Evolutionary conservation across 1,140 invertebrate genomes (phyloP).

Genomic region (Dinoponera quadriceps): DNA sequence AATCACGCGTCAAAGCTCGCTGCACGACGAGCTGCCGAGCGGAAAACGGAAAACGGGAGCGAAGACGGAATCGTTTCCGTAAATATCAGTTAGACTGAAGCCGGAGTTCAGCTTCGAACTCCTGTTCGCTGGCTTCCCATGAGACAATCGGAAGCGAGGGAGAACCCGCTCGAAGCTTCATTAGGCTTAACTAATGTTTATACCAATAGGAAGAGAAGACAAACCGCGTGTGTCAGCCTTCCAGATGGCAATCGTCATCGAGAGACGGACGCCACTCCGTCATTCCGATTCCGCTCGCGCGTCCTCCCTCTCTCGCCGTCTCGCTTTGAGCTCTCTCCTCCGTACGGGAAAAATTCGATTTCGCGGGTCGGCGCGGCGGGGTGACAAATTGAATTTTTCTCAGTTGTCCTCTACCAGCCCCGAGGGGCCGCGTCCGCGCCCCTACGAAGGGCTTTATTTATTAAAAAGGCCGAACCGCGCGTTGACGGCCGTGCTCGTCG

Average conservation of each 20-base stretch:
- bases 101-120: neutral
- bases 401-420: slow-evolving; percentile 7
- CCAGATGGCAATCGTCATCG: slow-evolving; percentile 18
- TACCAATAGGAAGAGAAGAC: neutral
- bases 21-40: neutral
- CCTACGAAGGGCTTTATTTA: slow-evolving; percentile 61
- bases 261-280: neutral
- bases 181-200: slow-evolving; percentile 1
- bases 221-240: no score
- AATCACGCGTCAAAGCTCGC: slow-evolving; percentile 34
- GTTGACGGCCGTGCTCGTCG: neutral
- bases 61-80: neutral
- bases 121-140: no score
- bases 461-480: slow-evolving; percentile 51
- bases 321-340: slow-evolving; percentile 18
- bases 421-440: neutral
- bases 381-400: slow-evolving; percentile 68
- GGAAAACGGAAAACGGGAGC: neutral
- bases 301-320: neutral
- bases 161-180: neutral
- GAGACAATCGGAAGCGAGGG: neutral
- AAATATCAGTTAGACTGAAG: slow-evolving; percentile 1
- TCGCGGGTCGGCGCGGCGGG: slow-evolving; percentile 16
- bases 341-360: slow-evolving; percentile 55
- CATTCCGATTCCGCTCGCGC: neutral